Percentiles rank a stretch among this genome's conserved stretches.
phyloP scores from a whole-genome alignment of 2,113 vertebrate genomes.

The Barbus barbus region DNA sequence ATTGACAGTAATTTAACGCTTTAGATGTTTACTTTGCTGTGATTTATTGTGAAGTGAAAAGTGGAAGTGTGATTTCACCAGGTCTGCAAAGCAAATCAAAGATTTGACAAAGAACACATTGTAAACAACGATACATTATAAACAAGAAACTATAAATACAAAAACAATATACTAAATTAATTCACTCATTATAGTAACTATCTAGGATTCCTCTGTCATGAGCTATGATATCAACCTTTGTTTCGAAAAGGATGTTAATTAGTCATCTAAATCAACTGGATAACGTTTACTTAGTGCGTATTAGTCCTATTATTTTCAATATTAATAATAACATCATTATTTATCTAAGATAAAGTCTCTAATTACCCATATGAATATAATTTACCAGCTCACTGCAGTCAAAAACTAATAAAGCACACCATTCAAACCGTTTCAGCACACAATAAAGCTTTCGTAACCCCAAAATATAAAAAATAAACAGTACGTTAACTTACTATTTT shows the following conservation, averaged over 20 bases:
- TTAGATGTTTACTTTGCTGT: neutral
- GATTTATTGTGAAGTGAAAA: conserved; percentile 2
- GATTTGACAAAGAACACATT: neutral
- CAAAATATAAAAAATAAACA: neutral
- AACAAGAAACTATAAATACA: too few relatives aligned
- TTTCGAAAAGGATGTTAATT: neutral
- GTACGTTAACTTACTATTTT: neutral
- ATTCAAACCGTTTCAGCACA: neutral
- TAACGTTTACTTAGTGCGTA: neutral
- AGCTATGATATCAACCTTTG: neutral
- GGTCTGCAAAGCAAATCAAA: neutral
- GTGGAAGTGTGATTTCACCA: neutral
- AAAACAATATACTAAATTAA: neutral
- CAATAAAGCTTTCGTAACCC: neutral
- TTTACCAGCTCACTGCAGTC: neutral
- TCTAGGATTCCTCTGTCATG: neutral
- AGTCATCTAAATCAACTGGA: neutral
- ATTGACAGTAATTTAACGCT: neutral
- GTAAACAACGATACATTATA: neutral
- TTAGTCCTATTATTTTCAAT: too few relatives aligned
- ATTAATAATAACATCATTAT: neutral
- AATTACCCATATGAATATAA: neutral
- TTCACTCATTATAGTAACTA: neutral
- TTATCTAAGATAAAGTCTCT: neutral
- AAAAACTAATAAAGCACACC: neutral